Base-by-base conservation (phyloP, 2,797 vertebrate genomes). In the Pangasius djambal region DNA sequence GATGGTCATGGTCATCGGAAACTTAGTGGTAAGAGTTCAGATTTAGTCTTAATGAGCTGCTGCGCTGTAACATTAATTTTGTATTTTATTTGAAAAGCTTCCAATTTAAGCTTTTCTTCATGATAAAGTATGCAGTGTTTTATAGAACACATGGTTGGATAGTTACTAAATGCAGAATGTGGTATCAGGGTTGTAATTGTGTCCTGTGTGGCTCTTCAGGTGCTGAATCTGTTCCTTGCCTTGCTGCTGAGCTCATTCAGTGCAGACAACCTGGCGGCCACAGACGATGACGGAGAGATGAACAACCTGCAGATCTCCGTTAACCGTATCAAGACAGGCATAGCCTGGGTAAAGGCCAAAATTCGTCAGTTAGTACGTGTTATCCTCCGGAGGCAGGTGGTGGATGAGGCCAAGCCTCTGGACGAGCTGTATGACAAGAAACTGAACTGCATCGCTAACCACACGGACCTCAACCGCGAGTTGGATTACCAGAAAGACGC, bases 1-100 rank as follows among this genome's bases (percentile, higher is more conserved):
- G 99, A 99, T 99, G 99, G 98, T 99, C 95, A 99, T 99, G 99
- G 99, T 99, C 93, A 99, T 99, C 50, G 98, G 98, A 86, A 99
- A 99, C 94, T 92, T 99, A 92, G 98, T 99, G 98, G 99, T 99
- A 93, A 98, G 98, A 93, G 37, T 77, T 89, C 44, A 67, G 37
- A 82, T 40, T 63, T 83, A 65, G 18, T 65, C 18, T 67, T 34
- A 69, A 31, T 44, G 25, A 18, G 25, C 40, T 63, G 31, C 52
- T 25, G 2, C n/a, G 18, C 16, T 79, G n/a, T 75, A 31, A 79
- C 28, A 55, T 81, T 59, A 20, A 59, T 44, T 44, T 61, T 3
- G 2, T 22, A 13, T 25, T 61, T 83, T 44, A 61, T 15, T 13
- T 12, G 34, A 59, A 82, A 40, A 55, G 37, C 37, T 3, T 31